These are phyloP conservation scores for Cuculus canorus DNA, from an alignment of 2,797 vertebrate genomes.

Conservation along the genomic window DNA sequence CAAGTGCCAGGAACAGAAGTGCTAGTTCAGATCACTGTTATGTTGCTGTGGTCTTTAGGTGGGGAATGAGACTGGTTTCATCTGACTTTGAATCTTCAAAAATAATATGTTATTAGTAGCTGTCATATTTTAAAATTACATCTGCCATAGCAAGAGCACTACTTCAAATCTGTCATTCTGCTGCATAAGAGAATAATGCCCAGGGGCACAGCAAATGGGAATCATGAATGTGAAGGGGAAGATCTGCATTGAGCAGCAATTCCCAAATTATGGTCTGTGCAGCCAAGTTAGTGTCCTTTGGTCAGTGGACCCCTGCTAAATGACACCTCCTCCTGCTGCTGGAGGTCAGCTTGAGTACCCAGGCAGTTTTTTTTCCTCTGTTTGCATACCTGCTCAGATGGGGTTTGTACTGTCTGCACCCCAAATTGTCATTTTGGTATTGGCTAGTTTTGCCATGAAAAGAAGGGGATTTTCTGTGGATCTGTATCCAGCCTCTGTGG, in stretches of 20 bases:
- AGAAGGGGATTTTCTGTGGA: not conserved
- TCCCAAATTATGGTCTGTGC: not conserved
- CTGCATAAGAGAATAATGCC: not conserved
- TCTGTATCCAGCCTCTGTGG: not conserved
- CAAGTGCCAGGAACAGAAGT: not conserved
- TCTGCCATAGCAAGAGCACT: not conserved
- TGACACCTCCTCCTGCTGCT: not conserved
- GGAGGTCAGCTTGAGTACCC: not conserved
- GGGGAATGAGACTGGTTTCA: not conserved
- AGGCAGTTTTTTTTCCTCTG: not conserved
- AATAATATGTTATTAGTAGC: not conserved
- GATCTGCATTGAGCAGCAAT: not conserved
- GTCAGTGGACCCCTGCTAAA: not conserved
- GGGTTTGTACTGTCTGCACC: not conserved
- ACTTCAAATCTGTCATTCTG: not conserved
- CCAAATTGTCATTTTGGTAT: not conserved
- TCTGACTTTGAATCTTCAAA: not conserved
- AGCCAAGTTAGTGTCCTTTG: not conserved
- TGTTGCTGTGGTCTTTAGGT: not conserved
- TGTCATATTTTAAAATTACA: not conserved
- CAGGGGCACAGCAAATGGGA: not conserved
- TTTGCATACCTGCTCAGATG: not conserved
- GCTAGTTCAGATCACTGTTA: not conserved
- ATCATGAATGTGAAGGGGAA: not conserved
- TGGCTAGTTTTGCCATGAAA: not conserved